phyloP scores from a whole-genome alignment of 2,113 vertebrate species.

The Salvelinus sp. region DNA sequence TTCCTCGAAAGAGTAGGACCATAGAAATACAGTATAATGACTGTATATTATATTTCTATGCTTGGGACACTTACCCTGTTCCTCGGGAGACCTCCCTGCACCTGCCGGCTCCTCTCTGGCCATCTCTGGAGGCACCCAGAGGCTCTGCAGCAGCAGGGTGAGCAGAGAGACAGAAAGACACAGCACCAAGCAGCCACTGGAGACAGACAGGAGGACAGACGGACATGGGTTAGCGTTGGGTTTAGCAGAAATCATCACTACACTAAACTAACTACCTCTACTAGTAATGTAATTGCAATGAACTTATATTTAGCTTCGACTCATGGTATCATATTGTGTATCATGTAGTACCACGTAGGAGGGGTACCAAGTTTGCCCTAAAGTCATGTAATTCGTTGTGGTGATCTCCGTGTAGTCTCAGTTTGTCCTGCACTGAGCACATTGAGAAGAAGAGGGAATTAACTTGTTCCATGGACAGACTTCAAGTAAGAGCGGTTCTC shows the following conservation, averaged over 20 bases:
- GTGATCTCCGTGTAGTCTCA: background rate
- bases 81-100: constrained; percentile 55
- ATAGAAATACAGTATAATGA: background rate
- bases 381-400: no score
- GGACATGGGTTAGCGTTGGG: no score
- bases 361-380: no score
- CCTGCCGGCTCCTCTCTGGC: constrained; percentile 28
- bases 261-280: no score
- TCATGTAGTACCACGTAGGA: no score
- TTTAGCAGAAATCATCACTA: constrained; percentile 1
- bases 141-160: constrained; percentile 66
- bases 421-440: constrained; percentile 14
- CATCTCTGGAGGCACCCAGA: constrained; percentile 62
- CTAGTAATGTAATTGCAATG: no score
- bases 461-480: constrained; percentile 40
- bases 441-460: constrained; percentile 14
- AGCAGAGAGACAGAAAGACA: constrained; percentile 62
- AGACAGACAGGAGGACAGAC: constrained; percentile 21
- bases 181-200: constrained; percentile 68
- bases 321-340: no score
- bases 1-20: no score
- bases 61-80: constrained; percentile 46
- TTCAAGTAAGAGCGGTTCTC: constrained; percentile 27
- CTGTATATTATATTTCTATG: background rate
- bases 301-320: no score